These are phyloP conservation scores for Hermaeophaga mercurialis DNA, from an alignment of 2,888 invertebrate genomes.

Conservation along the genomic window DNA sequence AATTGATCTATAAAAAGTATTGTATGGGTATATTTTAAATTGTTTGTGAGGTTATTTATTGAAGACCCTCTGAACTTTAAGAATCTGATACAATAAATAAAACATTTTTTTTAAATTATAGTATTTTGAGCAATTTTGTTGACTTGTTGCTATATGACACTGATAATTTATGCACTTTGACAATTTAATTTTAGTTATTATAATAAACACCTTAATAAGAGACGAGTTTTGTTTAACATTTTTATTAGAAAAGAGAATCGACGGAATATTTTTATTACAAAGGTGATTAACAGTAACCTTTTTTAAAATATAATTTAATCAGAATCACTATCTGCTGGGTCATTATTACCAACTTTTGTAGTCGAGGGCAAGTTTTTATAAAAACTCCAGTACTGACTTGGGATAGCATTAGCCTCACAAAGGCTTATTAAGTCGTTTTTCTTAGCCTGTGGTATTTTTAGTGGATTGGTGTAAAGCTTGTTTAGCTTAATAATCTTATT, in stretches of 20 bases:
- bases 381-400: not conserved
- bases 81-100: too few relatives aligned
- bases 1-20: too few relatives aligned
- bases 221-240: not conserved
- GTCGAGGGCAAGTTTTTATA: not conserved
- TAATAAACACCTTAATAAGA: not conserved
- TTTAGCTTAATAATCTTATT: not conserved
- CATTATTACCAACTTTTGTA: not conserved
- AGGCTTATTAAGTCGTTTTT: not conserved
- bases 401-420: not conserved
- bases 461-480: not conserved
- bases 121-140: too few relatives aligned
- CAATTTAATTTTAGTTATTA: not conserved
- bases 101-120: too few relatives aligned
- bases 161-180: not conserved
- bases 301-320: not conserved
- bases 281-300: too few relatives aligned
- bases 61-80: too few relatives aligned
- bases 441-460: not conserved
- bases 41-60: too few relatives aligned
- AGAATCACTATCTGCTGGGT: not conserved
- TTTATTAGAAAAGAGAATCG: not conserved
- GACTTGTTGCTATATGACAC: not conserved
- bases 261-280: too few relatives aligned
- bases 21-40: too few relatives aligned